Evolutionary conservation across 2,113 vertebrate species (phyloP).

Genomic region (Todiramphus saurophagus): DNA sequence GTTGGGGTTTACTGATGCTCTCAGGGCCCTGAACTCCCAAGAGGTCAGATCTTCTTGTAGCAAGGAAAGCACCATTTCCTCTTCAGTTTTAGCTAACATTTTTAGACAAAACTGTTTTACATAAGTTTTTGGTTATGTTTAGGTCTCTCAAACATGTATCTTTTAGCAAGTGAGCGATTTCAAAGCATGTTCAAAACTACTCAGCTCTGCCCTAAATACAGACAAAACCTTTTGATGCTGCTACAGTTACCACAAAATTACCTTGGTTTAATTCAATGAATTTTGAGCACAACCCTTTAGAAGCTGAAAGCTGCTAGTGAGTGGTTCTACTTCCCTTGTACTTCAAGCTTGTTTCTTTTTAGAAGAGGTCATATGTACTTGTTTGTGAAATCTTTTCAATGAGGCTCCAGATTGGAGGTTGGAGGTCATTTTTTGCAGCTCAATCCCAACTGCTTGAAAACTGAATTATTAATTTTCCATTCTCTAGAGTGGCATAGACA

Average conservation of each 20-base stretch:
- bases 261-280: not conserved
- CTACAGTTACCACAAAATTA: not conserved
- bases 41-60: not conserved
- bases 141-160: not conserved
- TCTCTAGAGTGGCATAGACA: not conserved
- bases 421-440: not conserved
- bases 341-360: not conserved
- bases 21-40: not conserved
- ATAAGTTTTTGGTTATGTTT: not conserved
- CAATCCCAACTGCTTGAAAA: not conserved
- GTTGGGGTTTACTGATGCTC: not conserved
- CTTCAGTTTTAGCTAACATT: not conserved
- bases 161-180: slow-evolving; percentile 4
- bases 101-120: not conserved
- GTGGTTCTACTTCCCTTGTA: not conserved
- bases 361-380: not conserved
- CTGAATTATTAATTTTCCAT: not conserved
- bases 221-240: not conserved
- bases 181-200: not conserved
- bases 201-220: not conserved
- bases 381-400: not conserved
- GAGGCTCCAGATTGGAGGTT: not conserved
- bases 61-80: not conserved
- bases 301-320: not conserved
- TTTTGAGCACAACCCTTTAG: not conserved